phyloP scores from a whole-genome alignment of 1,140 invertebrate species.

The Drosophila quadrilineata region DNA sequence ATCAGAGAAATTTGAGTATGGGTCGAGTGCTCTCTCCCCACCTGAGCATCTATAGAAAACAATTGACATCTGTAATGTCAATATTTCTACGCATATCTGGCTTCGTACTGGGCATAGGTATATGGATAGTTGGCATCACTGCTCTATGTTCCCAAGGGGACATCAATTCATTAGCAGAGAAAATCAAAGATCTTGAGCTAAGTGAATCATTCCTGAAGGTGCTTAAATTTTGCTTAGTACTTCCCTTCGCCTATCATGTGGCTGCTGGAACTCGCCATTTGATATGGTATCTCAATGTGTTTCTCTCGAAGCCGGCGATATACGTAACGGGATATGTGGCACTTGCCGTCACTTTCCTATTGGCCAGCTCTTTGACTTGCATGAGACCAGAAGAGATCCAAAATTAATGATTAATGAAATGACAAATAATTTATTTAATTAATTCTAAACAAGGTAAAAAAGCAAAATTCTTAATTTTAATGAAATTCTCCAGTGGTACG shows the following conservation, averaged over 20 bases:
- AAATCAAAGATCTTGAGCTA: conserved; percentile 82
- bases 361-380: conserved; percentile 26
- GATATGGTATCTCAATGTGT: conserved; percentile 86
- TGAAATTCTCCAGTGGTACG: too few relatives aligned
- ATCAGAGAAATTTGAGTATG: conserved; percentile 86
- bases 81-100: conserved; percentile 91
- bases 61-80: conserved; percentile 90
- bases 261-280: conserved; percentile 88
- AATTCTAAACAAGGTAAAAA: too few relatives aligned
- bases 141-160: conserved; percentile 82
- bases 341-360: conserved; percentile 64
- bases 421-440: too few relatives aligned
- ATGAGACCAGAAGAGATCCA: neutral
- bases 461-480: too few relatives aligned
- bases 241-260: conserved; percentile 86
- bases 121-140: conserved; percentile 82
- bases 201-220: conserved; percentile 81
- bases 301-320: conserved; percentile 86
- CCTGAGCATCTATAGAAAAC: conserved; percentile 89
- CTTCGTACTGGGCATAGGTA: conserved; percentile 82
- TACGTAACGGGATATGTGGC: conserved; percentile 86
- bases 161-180: conserved; percentile 82
- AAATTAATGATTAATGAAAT: neutral
- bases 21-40: conserved; percentile 91
- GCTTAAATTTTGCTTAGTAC: conserved; percentile 82